phyloP scores from a whole-genome alignment of 2,888 invertebrate genomes.

The Heteromurus nitidus region DNA sequence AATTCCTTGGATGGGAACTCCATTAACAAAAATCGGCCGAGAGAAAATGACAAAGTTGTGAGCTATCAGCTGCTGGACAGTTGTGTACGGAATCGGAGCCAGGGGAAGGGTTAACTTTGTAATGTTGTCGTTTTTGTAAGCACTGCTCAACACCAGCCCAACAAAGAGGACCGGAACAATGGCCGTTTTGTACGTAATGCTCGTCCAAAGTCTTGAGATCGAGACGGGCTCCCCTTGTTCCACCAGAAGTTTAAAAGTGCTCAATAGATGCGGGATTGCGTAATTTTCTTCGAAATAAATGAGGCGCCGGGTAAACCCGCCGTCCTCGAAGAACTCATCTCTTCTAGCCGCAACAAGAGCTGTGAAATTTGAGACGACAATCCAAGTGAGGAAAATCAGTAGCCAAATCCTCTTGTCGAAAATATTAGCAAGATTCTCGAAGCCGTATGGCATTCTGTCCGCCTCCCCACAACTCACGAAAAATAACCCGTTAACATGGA shows the following conservation, averaged over 20 bases:
- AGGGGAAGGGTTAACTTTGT: conserved; percentile 14
- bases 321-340: not conserved
- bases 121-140: conserved; percentile 23
- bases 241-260: not conserved
- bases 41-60: conserved; percentile 15
- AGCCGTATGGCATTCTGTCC: not conserved
- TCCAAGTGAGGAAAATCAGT: not conserved
- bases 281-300: not conserved
- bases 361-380: not conserved
- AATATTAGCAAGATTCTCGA: not conserved
- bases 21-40: not conserved
- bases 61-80: not conserved
- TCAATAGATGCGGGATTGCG: not conserved
- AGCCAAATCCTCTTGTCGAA: not conserved
- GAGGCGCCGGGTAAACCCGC: not conserved
- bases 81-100: not conserved
- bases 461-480: not conserved
- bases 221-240: not conserved
- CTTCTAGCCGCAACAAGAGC: not conserved
- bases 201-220: not conserved
- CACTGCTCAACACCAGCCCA: not conserved
- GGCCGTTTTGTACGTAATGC: not conserved
- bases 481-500: not conserved
- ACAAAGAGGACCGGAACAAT: not conserved
- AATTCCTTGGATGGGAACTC: not conserved